A percentile compares a stretch with the other conserved stretches of the same genome.
phyloP scores from a whole-genome alignment of 2,888 invertebrate species.

The Allacma fusca region DNA sequence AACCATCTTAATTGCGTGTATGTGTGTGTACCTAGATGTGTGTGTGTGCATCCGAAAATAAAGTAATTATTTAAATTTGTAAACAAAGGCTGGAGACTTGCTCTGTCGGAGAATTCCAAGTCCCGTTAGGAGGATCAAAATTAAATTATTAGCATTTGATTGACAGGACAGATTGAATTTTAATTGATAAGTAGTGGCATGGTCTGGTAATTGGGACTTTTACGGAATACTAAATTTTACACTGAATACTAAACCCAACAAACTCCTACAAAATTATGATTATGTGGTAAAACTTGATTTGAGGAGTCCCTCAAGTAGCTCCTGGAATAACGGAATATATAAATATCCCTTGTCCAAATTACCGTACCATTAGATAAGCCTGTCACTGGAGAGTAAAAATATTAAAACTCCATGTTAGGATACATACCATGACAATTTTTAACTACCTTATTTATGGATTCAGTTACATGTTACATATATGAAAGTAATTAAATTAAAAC shows the following conservation, averaged over 20 bases:
- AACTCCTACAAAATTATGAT: neutral
- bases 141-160: conserved; percentile 40
- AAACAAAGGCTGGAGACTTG: neutral
- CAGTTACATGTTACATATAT: too few relatives aligned
- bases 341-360: too few relatives aligned
- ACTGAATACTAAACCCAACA: too few relatives aligned
- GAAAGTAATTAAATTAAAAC: too few relatives aligned
- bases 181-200: neutral
- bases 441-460: too few relatives aligned
- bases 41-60: conserved; percentile 10
- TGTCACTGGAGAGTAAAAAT: too few relatives aligned
- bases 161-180: conserved; percentile 38
- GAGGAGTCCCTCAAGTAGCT: too few relatives aligned
- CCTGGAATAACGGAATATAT: too few relatives aligned
- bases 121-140: conserved; percentile 30
- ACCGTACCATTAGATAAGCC: too few relatives aligned
- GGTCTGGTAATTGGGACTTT: neutral
- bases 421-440: too few relatives aligned
- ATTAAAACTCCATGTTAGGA: too few relatives aligned
- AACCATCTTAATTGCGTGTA: conserved; percentile 32
- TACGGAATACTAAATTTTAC: neutral
- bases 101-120: conserved; percentile 9
- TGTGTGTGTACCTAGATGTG: neutral
- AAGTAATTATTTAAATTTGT: conserved; percentile 40
- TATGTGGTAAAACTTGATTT: neutral